Percentiles rank a stretch among this genome's conserved stretches.
These are phyloP conservation scores for Melipona quadrifasciata DNA, from an alignment of 1,140 invertebrate genomes.

Conservation along the genomic window DNA sequence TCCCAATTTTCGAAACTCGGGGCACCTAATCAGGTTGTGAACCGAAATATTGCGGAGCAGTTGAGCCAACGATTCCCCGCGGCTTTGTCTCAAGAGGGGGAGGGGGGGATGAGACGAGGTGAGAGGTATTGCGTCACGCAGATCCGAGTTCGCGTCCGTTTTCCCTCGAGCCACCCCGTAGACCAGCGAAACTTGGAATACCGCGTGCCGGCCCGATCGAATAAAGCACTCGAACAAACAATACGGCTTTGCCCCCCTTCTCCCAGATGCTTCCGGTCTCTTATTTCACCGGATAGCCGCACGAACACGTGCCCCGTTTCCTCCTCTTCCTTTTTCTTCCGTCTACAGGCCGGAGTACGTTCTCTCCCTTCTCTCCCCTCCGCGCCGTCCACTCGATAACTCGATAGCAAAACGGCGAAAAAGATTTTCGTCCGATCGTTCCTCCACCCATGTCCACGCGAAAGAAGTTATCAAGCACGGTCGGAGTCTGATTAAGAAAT, in stretches of 20 bases:
- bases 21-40: too few species aligned
- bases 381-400: slow-evolving; percentile 42
- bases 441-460: not conserved
- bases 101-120: not conserved
- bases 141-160: slow-evolving; percentile 56
- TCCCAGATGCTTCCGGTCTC: slow-evolving; percentile 81
- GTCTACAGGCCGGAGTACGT: slow-evolving; percentile 7
- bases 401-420: slow-evolving; percentile 42
- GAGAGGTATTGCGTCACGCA: slow-evolving; percentile 28
- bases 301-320: slow-evolving; percentile 74
- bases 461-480: not conserved
- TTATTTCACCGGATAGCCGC: slow-evolving; percentile 79
- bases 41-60: too few species aligned
- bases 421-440: not conserved
- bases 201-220: slow-evolving; percentile 41
- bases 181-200: slow-evolving; percentile 43
- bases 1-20: too few species aligned
- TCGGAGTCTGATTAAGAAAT: too few species aligned
- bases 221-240: slow-evolving; percentile 77
- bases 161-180: slow-evolving; percentile 57
- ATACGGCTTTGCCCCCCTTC: slow-evolving; percentile 75
- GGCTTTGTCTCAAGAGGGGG: slow-evolving; percentile 35
- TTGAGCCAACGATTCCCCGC: too few species aligned
- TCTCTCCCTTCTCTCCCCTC: slow-evolving; percentile 4
- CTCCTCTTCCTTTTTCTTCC: slow-evolving; percentile 59